Evolutionary conservation across 1,140 invertebrate genomes (phyloP), one percentile per base, ranked within the genome.

Genomic region (Zaprionus inermis): DNA sequence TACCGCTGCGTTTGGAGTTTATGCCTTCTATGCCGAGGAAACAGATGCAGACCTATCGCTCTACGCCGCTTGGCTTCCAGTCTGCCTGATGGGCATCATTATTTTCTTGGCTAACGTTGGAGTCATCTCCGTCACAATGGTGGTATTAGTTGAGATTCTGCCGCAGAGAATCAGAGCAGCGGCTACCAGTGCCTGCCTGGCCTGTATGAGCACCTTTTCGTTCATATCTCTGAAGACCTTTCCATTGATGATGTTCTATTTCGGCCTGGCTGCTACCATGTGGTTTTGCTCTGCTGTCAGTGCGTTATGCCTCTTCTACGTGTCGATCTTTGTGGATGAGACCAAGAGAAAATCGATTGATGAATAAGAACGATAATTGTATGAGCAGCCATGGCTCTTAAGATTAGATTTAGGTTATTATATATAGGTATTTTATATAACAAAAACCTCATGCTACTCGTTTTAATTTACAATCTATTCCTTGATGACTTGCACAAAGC

Each of bases 341-440:
- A 92, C 91, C 20, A 92, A 91, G 55, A 89, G 91, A n/a, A 83
- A 67, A 24, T 78, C 84, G 22, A 80, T 91, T 34, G 73, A 89
- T 67, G 74, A 86, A 44, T 85, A 86, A 75, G 16, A 16, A 34
- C 9, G 9, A 3, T 14, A 10, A 36, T 18, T n/a, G 18, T 18
- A 46, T 20, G 9, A 41, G 6, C 2, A 44, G 38, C 14, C 34
- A 22, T 24, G n/a, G 7, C 34, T 14, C 34, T 46, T 46, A 44
- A 59, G 57, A 28, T n/a, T 30, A 46, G 34, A 57, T 38, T n/a
- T 38, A 22, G 11, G 10, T 22, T 22, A 11, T 12, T 22, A 49
- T 49, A 22, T 22, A 49, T 4, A 2, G 18, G 10, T 7, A 49
- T 22, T 22, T 49, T 44, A 44, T 44, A 16, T 16, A 49, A 32